These are phyloP conservation scores for Limnephilus auricula DNA, from an alignment of 2,888 invertebrate genomes.

Conservation along the genomic window DNA sequence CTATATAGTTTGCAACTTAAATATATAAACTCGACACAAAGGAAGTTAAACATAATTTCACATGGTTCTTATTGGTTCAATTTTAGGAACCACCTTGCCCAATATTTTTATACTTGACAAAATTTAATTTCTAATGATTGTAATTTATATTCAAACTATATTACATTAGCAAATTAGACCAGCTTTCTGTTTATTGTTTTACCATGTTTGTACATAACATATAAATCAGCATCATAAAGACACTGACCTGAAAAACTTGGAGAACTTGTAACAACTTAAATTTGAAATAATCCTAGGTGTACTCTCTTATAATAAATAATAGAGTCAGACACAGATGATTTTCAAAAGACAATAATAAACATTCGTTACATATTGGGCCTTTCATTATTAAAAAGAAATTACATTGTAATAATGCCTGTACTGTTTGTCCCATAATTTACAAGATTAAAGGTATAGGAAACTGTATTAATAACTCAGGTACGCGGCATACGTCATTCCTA, in stretches of 20 bases:
- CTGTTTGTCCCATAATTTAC: neutral
- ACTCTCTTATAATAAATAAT: neutral
- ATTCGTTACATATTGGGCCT: neutral
- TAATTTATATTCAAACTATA: neutral
- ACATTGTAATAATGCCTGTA: too few relatives aligned
- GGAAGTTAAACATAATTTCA: neutral
- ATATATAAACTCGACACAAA: neutral
- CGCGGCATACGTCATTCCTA: too few relatives aligned
- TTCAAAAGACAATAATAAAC: neutral
- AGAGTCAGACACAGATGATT: neutral
- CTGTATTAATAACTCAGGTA: too few relatives aligned
- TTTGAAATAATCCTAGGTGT: neutral
- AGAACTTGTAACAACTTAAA: neutral
- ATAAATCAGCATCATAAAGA: neutral
- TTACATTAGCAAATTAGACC: neutral
- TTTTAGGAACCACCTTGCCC: neutral
- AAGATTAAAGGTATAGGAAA: neutral
- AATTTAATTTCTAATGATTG: neutral
- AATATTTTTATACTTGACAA: neutral
- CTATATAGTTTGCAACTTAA: neutral
- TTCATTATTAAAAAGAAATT: neutral
- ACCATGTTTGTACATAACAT: neutral
- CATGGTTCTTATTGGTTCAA: neutral
- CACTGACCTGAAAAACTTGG: neutral
- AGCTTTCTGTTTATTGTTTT: neutral